Percentiles rank a stretch among this genome's conserved stretches.
phyloP scores from a whole-genome alignment of 2,888 invertebrate genomes.

The Glaucopsyche alexis region DNA sequence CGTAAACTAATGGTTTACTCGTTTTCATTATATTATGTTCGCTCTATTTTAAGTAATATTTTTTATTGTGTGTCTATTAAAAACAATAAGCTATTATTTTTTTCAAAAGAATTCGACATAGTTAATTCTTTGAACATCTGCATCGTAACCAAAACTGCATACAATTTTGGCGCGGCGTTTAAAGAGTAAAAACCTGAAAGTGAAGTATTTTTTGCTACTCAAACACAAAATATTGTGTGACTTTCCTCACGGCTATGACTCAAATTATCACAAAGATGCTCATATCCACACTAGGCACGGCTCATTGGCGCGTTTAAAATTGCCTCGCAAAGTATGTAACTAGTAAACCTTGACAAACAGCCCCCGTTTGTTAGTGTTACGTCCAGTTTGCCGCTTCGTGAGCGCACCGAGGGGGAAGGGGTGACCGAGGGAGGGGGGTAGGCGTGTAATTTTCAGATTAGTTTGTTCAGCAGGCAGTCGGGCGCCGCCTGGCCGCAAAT shows the following conservation, averaged over 20 bases:
- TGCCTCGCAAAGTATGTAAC: slow-evolving; percentile 39
- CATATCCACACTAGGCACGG: slow-evolving; percentile 1
- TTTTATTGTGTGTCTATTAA: too few species aligned
- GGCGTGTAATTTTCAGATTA: slow-evolving; percentile 76
- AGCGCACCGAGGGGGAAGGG: slow-evolving; percentile 39
- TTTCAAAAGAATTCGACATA: too few species aligned
- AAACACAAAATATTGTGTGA: too few species aligned
- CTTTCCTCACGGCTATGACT: slow-evolving; percentile 12
- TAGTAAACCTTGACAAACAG: slow-evolving; percentile 42
- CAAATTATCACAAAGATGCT: slow-evolving; percentile 24
- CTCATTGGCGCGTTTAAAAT: slow-evolving; percentile 33
- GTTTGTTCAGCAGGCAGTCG: slow-evolving; percentile 70
- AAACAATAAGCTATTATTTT: too few species aligned
- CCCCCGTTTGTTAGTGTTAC: slow-evolving; percentile 53
- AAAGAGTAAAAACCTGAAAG: background rate
- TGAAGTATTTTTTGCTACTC: background rate
- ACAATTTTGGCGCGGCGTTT: background rate
- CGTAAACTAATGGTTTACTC: background rate
- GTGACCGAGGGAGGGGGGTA: slow-evolving; percentile 32
- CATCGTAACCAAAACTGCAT: too few species aligned
- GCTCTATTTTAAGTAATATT: too few species aligned
- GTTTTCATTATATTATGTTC: background rate
- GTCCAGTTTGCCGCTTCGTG: slow-evolving; percentile 52
- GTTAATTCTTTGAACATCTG: too few species aligned
- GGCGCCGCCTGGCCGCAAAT: slow-evolving; percentile 60